Percentiles rank a stretch among this genome's conserved stretches.
Conservation (phyloP, 2,797 vertebrate species). For the Lepilemur septentrionalis region DNA sequence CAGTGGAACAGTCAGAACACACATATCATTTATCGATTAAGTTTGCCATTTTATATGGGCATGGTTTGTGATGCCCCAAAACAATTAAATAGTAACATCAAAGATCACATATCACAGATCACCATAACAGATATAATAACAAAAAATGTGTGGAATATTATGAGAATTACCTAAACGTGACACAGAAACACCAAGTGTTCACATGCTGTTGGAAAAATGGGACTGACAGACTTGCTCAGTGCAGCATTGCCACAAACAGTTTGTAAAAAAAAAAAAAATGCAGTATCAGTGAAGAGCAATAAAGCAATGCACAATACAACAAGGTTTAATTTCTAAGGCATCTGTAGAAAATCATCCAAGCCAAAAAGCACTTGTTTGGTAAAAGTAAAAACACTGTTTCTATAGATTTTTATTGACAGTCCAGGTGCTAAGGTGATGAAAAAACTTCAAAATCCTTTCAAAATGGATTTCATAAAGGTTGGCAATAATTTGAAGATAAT, state of each 20-base stretch:
- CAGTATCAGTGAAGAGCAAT: background rate
- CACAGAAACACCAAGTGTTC: background rate
- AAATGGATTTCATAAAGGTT: background rate
- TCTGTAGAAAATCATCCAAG: background rate
- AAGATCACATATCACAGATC: background rate
- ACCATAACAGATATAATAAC: background rate
- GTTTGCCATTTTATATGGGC: background rate
- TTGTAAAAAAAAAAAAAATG: background rate
- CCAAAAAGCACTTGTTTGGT: background rate
- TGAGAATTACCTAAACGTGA: background rate
- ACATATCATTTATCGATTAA: background rate
- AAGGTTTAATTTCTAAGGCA: background rate
- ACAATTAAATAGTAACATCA: background rate
- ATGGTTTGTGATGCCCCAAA: background rate
- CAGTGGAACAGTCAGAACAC: background rate
- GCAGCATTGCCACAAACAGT: background rate
- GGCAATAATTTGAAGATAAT: background rate
- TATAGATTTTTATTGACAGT: background rate
- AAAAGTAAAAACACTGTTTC: background rate
- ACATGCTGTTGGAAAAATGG: background rate
- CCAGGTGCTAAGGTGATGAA: background rate
- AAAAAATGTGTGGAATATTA: background rate
- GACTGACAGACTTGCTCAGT: background rate
- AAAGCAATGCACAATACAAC: background rate
- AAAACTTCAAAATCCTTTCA: background rate